Conservation (phyloP, 2,113 vertebrate species). For the Xiphophorus maculatus region DNA sequence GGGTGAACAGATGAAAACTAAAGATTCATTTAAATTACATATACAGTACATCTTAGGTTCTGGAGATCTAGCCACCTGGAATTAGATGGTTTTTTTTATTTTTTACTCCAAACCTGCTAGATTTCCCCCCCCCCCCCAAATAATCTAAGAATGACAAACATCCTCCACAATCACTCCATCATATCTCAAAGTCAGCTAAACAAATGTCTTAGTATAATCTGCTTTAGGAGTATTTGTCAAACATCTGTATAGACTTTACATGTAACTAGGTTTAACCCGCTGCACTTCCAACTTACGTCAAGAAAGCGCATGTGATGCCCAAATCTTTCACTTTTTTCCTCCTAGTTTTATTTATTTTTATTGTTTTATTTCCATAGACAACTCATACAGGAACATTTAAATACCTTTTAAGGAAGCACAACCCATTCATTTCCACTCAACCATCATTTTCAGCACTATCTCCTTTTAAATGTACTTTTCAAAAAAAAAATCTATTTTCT, state of each 20-base stretch:
- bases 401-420: conserved; percentile 18
- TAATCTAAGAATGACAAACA: conserved; percentile 14
- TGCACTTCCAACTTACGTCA: conserved; percentile 23
- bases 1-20: background rate
- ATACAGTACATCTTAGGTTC: background rate
- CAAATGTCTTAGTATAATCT: conserved; percentile 29
- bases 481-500: conserved; percentile 21
- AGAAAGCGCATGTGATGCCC: background rate
- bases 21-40: background rate
- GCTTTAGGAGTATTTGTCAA: conserved; percentile 18
- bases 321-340: background rate
- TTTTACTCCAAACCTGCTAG: background rate
- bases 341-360: conserved; percentile 24
- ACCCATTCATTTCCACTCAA: conserved; percentile 35
- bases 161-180: conserved; percentile 1
- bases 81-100: background rate
- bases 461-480: conserved; percentile 57
- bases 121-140: background rate
- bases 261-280: background rate
- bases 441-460: conserved; percentile 53
- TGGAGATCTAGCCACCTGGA: background rate
- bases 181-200: conserved; percentile 8
- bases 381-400: background rate
- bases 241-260: conserved; percentile 19
- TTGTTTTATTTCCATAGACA: background rate